Percentiles rank a stretch among this genome's conserved stretches.
Conservation (phyloP, 2,113 vertebrate genomes). For the Haemorhous mexicanus region DNA sequence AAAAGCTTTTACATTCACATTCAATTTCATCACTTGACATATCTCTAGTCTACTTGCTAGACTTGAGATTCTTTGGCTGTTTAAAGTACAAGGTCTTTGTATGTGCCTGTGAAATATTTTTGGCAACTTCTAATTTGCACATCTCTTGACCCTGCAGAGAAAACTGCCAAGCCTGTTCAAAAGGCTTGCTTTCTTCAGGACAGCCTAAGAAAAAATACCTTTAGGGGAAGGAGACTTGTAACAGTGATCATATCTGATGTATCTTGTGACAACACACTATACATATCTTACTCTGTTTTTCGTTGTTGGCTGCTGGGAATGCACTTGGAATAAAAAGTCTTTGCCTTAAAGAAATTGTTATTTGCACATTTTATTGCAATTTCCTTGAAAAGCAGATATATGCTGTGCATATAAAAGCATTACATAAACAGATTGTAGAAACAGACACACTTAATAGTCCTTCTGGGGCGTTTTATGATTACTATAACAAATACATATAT, state of each 20-base stretch:
- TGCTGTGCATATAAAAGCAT: not conserved
- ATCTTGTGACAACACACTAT: not conserved
- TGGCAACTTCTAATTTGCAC: constrained; percentile 40
- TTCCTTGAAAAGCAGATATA: constrained; percentile 12
- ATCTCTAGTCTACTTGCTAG: constrained; percentile 7
- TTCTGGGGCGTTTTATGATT: not conserved
- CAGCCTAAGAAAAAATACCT: constrained; percentile 4
- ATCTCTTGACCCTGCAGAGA: constrained; percentile 17
- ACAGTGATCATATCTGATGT: not conserved
- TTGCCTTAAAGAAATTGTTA: not conserved
- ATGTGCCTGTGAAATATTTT: constrained; percentile 19
- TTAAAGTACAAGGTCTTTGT: constrained; percentile 34
- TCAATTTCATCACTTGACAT: constrained; percentile 31
- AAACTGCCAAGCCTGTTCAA: constrained; percentile 6
- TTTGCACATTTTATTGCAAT: constrained; percentile 21
- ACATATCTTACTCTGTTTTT: not conserved
- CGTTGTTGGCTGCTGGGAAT: not conserved
- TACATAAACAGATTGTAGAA: constrained; percentile 29
- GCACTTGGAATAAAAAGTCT: not conserved
- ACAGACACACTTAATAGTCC: not conserved
- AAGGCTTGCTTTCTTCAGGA: not conserved
- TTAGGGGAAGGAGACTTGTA: not conserved
- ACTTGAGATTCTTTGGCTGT: constrained; percentile 16
- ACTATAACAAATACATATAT: not conserved
- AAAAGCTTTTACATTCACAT: constrained; percentile 42